These are phyloP conservation scores for Pheosia tremula DNA, from an alignment of 2,888 invertebrate genomes.

Conservation along the genomic window DNA sequence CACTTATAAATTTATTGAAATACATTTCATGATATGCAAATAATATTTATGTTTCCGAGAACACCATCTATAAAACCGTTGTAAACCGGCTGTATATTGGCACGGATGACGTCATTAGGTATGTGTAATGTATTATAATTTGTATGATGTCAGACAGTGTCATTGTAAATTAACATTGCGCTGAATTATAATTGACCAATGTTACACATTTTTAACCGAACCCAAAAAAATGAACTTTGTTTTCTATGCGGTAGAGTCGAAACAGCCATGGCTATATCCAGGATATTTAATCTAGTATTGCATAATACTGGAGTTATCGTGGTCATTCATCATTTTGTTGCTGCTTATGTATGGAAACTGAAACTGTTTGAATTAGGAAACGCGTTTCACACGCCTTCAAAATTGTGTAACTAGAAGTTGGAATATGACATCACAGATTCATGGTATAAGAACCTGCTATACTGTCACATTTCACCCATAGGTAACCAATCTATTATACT, in stretches of 20 bases:
- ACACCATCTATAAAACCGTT: not conserved
- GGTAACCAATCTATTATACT: no score
- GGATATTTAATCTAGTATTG: not conserved
- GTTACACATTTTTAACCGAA: constrained; percentile 14
- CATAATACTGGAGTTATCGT: not conserved
- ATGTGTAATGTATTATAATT: constrained; percentile 42
- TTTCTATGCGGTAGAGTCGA: not conserved
- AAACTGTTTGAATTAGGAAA: not conserved
- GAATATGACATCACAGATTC: no score
- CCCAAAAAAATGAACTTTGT: constrained; percentile 5
- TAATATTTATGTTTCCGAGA: no score
- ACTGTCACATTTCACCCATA: no score
- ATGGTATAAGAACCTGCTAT: no score
- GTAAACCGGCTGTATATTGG: constrained; percentile 11
- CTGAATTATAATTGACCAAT: constrained; percentile 37
- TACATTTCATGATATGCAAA: no score
- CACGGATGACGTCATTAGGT: constrained; percentile 22
- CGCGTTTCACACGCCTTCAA: not conserved
- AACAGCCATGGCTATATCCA: not conserved
- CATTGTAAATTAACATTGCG: constrained; percentile 37
- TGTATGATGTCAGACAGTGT: constrained; percentile 45
- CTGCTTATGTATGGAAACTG: not conserved
- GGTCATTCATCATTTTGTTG: not conserved
- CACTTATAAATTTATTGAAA: no score
- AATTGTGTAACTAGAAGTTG: not conserved